Conservation (phyloP, 2,113 vertebrate genomes). For the Semnopithecus entellus region DNA sequence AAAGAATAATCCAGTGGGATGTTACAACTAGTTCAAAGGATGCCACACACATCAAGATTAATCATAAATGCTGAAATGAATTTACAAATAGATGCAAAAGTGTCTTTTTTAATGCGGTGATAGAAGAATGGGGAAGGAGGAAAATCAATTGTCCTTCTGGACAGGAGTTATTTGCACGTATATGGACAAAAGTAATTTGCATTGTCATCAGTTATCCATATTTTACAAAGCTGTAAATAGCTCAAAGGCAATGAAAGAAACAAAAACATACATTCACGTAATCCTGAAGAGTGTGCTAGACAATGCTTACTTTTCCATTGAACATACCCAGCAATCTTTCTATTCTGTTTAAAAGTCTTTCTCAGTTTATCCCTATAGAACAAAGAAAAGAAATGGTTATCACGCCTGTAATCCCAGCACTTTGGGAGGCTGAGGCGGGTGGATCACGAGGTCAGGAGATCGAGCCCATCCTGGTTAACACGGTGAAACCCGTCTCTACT, state of each 20-base stretch:
- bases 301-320: background rate
- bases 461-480: too few species aligned
- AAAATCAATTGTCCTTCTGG: background rate
- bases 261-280: background rate
- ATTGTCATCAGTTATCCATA: background rate
- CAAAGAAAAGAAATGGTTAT: background rate
- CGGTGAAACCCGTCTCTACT: too few species aligned
- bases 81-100: background rate
- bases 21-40: background rate
- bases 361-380: background rate
- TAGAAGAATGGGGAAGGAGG: background rate
- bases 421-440: too few species aligned
- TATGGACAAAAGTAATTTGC: background rate
- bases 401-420: too few species aligned
- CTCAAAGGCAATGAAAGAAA: background rate
- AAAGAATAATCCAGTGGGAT: background rate
- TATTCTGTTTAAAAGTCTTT: background rate
- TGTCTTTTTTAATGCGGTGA: background rate
- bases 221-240: background rate
- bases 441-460: too few species aligned
- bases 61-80: background rate
- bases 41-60: background rate
- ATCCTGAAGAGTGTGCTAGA: background rate
- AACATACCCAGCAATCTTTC: background rate
- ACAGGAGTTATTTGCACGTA: background rate